Evolutionary conservation across 2,797 vertebrate species (phyloP).

Genomic region (Acrocephalus scirpaceus): DNA sequence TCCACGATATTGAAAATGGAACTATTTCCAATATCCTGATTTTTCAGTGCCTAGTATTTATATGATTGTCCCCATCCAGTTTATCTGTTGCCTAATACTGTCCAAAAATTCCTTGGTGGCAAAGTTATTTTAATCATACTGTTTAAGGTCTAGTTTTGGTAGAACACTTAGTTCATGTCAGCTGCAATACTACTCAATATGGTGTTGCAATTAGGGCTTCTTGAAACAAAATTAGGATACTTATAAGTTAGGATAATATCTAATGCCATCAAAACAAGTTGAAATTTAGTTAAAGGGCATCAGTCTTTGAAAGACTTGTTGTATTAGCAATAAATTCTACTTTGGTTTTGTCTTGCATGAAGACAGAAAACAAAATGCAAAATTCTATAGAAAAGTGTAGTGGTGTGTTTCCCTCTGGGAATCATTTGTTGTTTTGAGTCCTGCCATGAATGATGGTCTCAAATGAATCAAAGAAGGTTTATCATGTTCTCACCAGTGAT

Average conservation of each 20-base stretch:
- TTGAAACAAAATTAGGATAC: not conserved
- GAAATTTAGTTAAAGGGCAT: not conserved
- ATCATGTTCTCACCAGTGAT: not conserved
- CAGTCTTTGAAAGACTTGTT: not conserved
- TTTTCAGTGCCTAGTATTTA: not conserved
- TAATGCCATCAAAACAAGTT: not conserved
- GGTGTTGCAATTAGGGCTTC: not conserved
- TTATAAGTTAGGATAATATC: not conserved
- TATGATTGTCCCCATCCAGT: not conserved
- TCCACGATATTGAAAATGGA: not conserved
- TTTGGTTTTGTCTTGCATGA: not conserved
- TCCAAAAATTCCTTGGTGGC: not conserved
- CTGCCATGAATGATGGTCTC: not conserved
- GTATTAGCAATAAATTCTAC: not conserved
- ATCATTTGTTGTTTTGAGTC: not conserved
- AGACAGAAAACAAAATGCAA: not conserved
- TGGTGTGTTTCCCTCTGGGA: not conserved
- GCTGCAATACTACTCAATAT: not conserved
- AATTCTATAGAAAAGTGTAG: not conserved
- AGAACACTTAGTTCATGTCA: not conserved
- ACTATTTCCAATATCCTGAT: not conserved
- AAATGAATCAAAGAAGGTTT: not conserved
- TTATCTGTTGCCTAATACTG: not conserved
- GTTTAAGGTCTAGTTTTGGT: not conserved
- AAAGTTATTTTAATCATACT: not conserved